Evolutionary conservation across 2,797 vertebrate species (phyloP), one percentile per base, ranked within the genome.

Genomic region (Vultur gryphus): DNA sequence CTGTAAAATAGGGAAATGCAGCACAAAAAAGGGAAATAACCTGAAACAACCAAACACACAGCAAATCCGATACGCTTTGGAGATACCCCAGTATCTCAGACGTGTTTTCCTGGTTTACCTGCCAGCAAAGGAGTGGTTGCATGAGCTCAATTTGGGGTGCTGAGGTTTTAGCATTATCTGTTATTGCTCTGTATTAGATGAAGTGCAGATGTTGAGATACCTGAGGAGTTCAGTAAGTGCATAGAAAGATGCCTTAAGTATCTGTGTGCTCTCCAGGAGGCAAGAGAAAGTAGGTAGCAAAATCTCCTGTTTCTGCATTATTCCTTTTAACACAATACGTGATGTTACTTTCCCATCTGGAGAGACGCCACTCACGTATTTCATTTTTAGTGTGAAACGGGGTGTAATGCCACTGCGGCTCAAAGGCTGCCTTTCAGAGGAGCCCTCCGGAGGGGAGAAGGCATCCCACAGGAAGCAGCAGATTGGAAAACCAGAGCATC

Each of bases 401-500:
- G 57, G 19, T 81, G 51, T 73, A 13, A 16, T 70, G 75, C 57
- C 11, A 1, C 43, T 7, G 37, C 0, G 2, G 46, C 87, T 93
- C 87, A 46, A 69, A 82, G 62, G 55, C 70, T 90, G 55, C 39
- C 77, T 90, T 65, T 81, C 51, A 80, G 59, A 73, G 26, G 39
- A 70, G 35, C 1, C 6, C 65, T 75, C 86, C 1, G 0, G 62
- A 84, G 80, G 57, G 41, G 16, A 93, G 75, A 87, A 41, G 11
- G n/a, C 65, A 83, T 73, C 89, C 93, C 81, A 83, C 59, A 89
- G 84, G 82, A 94, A 91, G 41, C 26, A 7, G 65, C 46, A 75
- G 80, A 94, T 77, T 84, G 72, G 76, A 93, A 92, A 95, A 96
- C 25, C 93, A 95, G 89, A 94, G 65, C 82, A 86, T 75, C 76